phyloP scores from a whole-genome alignment of 2,888 invertebrate species.

The Podotricha telesiphe region DNA sequence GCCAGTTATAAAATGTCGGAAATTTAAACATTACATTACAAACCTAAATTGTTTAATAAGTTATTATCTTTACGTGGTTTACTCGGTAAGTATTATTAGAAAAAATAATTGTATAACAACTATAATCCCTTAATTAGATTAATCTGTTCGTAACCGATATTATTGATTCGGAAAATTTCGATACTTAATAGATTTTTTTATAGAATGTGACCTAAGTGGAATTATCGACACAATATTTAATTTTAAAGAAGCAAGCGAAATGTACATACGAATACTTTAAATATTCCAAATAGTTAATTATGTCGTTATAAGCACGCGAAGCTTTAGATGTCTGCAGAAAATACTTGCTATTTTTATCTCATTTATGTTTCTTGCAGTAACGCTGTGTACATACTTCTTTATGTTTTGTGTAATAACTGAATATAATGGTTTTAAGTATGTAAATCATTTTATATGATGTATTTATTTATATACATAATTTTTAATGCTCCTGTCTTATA shows the following conservation, averaged over 20 bases:
- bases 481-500: too few species aligned
- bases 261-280: too few species aligned
- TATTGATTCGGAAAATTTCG: conserved; percentile 20
- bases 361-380: too few species aligned
- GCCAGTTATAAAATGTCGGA: conserved; percentile 29
- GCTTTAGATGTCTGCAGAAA: too few species aligned
- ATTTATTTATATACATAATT: too few species aligned
- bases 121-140: conserved; percentile 22
- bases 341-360: too few species aligned
- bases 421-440: too few species aligned
- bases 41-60: background rate
- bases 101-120: background rate
- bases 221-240: background rate
- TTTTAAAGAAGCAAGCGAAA: background rate
- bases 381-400: too few species aligned
- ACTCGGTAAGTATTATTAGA: conserved; percentile 1
- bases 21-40: background rate
- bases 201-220: background rate
- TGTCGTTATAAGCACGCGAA: too few species aligned
- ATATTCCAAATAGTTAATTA: too few species aligned
- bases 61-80: background rate
- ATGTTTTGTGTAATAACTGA: too few species aligned
- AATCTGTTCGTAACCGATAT: conserved; percentile 22
- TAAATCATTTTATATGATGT: too few species aligned
- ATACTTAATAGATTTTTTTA: conserved; percentile 1